Base-by-base conservation (phyloP, 2,888 invertebrate genomes). In the Prenolepis imparis region DNA sequence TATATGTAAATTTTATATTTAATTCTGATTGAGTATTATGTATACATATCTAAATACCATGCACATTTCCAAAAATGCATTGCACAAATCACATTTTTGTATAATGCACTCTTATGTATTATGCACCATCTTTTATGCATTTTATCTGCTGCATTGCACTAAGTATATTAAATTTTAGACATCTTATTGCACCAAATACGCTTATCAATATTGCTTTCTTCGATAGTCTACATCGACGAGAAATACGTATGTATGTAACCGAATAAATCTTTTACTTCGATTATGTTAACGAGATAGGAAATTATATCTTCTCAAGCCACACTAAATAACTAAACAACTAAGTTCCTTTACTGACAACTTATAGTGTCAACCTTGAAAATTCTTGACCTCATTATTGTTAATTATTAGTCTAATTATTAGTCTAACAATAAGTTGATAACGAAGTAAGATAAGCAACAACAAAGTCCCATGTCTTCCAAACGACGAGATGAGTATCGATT, bases 391-490 rank as follows among this genome's bases (percentile, higher is more conserved):
- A 87, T 90, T 90, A 89, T 87, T 84, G 88, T 91, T 90, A 91
- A 90, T 90, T 89, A 87, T 87, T 90, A 91, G 88, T 90, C 87
- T 89, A 90, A 89, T 90, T 90, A 88, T 87, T 90, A 91, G 89
- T 89, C 84, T 89, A 90, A n/a, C n/a, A n/a, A n/a, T n/a, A n/a
- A 91, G 89, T 88, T 88, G 83, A 39, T 86, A 82, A 91, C 74
- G 73, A 82, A 82, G 75, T 70, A 82, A 82, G 77, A 61, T 73
- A 80, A 84, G 64, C n/a, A 88, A 87, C 94, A 93, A 93, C 94
- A 94, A 92, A 94, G 90, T 94, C 93, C 89, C 88, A 94, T 64
- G 94, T 94, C 93, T 94, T 94, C 94, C 94, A 93, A 87, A 91
- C 70, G 75, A 90, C 87, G 81, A 90, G 88, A n/a, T n/a, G n/a